Evolutionary conservation across 1,140 invertebrate genomes (phyloP), one percentile per base, ranked within the genome.

Genomic region (Calosoma granatense): DNA sequence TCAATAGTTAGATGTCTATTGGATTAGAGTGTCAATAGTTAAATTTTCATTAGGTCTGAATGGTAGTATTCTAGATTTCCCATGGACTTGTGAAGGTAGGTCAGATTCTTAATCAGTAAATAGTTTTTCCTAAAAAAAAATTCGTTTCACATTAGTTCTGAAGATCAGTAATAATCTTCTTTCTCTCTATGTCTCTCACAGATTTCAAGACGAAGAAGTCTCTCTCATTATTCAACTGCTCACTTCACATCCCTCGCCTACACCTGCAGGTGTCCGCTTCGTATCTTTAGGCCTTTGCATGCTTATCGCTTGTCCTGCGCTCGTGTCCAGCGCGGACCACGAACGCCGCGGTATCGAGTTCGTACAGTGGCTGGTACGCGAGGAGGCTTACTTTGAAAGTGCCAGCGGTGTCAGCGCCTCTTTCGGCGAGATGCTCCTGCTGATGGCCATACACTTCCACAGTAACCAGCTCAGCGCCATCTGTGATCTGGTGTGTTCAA

Each of bases 401-500:
- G 83, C 84, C 14, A 87, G 85, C 47, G 87, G 86, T 2, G 83
- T 88, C 0, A 83, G 85, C 1, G 87, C 88, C 0, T 91, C 88
- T 21, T 94, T 97, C 72, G 94, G 92, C n/a, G 94, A 97, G 74
- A 94, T 97, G 89, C 74, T 98, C 14, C 80, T 98, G 0, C 73
- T 98, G 21, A 90, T 98, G 78, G 95, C 94, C 0, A 97, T 97
- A 62, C 94, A 97, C 70, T 97, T 97, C 69, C 94, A 97, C 68
- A 92, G 90, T 59, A 94, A 93, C 69, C 94, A 97, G 72, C 70
- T 94, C 6, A 84, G 84, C 51, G 91, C 94, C 3, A 95, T 98
- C 53, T 88, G 88, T 57, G 94, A 97, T 63, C 74, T 97, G 14
- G 93, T 97, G 0, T 95, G 92, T 67, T 85, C 91, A 6, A 97